Evolutionary conservation across 2,113 vertebrate species (phyloP).

Genomic region (Dipodomys spectabilis): DNA sequence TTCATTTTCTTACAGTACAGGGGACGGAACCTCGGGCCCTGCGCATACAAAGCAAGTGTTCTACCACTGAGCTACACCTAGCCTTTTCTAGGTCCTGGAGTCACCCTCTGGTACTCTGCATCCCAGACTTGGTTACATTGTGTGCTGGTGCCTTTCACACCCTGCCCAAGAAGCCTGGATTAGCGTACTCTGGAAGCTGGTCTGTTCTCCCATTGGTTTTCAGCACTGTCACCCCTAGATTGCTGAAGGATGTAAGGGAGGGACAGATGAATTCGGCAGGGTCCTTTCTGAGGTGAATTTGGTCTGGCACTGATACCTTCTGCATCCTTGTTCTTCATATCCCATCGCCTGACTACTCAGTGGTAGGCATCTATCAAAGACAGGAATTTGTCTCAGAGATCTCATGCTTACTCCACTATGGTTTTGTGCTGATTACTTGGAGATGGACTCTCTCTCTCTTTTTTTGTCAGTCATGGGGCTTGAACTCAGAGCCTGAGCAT

Average conservation of each 20-base stretch:
- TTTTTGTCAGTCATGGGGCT: too few relatives aligned
- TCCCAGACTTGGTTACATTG: not conserved
- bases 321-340: fast-evolving
- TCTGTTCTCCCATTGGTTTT: not conserved
- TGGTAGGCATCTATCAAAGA: not conserved
- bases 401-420: too few relatives aligned
- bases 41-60: too few relatives aligned
- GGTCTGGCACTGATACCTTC: not conserved
- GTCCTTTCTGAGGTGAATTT: not conserved
- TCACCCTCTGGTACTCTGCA: not conserved
- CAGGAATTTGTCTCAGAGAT: not conserved
- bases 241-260: not conserved
- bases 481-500: too few relatives aligned
- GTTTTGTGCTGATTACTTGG: too few relatives aligned
- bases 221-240: not conserved
- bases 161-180: not conserved
- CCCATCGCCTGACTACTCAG: not conserved
- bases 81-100: not conserved
- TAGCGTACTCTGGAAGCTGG: not conserved
- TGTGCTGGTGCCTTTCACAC: not conserved
- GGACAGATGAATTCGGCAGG: not conserved
- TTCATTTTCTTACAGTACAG: too few relatives aligned
- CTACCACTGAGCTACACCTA: too few relatives aligned
- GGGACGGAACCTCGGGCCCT: too few relatives aligned
- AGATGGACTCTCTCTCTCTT: too few relatives aligned